These are phyloP conservation scores for Cephus pulcher DNA, from an alignment of 2,888 invertebrate genomes.

Conservation along the genomic window DNA sequence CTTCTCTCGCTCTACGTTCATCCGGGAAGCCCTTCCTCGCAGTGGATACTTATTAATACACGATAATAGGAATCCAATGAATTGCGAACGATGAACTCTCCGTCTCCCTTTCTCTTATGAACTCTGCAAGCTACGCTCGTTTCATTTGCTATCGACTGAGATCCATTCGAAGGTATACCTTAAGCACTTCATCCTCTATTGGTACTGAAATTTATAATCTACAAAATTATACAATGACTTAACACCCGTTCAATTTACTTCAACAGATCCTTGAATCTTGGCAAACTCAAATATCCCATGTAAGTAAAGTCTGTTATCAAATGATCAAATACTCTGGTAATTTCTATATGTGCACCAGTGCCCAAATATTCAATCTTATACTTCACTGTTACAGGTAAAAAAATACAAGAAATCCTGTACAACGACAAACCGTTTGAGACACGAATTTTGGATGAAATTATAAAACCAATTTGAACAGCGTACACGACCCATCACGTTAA, in stretches of 20 bases:
- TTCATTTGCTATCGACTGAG: not conserved
- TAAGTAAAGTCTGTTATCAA: not conserved
- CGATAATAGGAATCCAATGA: slow-evolving; percentile 25
- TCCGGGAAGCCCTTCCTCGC: slow-evolving; percentile 19
- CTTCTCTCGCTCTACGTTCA: slow-evolving; percentile 11
- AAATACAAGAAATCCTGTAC: not conserved
- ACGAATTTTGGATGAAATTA: not conserved
- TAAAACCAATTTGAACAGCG: not conserved
- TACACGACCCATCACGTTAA: slow-evolving; percentile 33
- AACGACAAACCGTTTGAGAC: not conserved
- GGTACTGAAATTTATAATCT: not conserved
- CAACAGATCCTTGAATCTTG: not conserved
- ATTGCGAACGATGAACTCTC: slow-evolving; percentile 3
- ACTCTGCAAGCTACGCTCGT: not conserved
- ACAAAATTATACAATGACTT: not conserved
- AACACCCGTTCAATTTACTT: not conserved
- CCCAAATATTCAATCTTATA: not conserved
- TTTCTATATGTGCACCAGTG: not conserved
- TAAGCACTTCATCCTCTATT: not conserved
- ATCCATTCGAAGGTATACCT: not conserved
- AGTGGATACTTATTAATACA: slow-evolving; percentile 17
- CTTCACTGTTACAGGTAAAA: not conserved
- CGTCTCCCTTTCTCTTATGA: not conserved
- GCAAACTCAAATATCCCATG: not conserved
- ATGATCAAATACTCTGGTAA: not conserved